Base-by-base conservation (phyloP, 37 sponge, comb jelly and placozoan species). In the Amphimedon queenslandica region DNA sequence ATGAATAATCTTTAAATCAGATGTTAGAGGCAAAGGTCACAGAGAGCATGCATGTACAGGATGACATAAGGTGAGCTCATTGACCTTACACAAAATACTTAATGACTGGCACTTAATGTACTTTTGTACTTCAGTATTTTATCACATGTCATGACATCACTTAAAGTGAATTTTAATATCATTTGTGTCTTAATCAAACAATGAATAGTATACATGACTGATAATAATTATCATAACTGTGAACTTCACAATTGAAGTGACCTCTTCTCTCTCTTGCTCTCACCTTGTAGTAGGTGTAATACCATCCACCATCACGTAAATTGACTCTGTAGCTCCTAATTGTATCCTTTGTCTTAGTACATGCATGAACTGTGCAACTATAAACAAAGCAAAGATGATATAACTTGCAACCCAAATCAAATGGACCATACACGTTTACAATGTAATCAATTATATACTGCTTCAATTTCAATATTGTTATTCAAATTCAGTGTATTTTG, bases 321-420 rank as follows among this genome's bases (percentile, higher is more conserved):
- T 87, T 38, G 82, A 77, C 68, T 87, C 87, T n/a, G 87, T 87
- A 20, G 87, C 87, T 55, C 82, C 87, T 31, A 87, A 76, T 32
- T 87, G 87, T 42, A 87, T 87, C 66, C 87, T 70, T 68, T 87
- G 87, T 31, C 87, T 47, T 39, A 87, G 60, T 24, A 87, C 87
- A 76, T 87, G 87, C 87, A 87, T 87, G 53, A 87, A 87, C 63
- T 87, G 87, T 67, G 87, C 87, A 24, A 87, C 87, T 87, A 33
- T 24, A 56, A 11, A 60, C 5, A 60, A 60, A 25, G 27, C 5
- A 60, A 11, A 13, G 21, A 60, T 25, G 5, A n/a, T 60, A n/a
- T n/a, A n/a, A n/a, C n/a, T n/a, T n/a, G n/a, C n/a, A n/a, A n/a
- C n/a, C n/a, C n/a, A n/a, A n/a, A n/a, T n/a, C n/a, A n/a, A n/a